Conservation (phyloP, 92 coral and sea anemone genomes). For the Pocillopora meandrina region DNA sequence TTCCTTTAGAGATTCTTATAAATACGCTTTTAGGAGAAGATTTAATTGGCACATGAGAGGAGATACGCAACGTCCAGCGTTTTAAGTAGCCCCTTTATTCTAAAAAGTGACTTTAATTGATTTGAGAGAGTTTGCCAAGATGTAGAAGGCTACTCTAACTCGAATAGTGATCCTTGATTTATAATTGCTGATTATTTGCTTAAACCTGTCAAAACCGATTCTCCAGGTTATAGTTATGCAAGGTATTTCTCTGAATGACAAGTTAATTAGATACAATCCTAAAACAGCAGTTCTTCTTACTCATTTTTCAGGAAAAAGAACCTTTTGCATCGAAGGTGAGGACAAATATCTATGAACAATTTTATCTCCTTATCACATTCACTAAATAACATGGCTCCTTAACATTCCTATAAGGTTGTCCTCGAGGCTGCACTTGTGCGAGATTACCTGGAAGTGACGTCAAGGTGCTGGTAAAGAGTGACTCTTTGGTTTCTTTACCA, state of each 20-base stretch:
- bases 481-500: neutral
- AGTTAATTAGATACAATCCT: neutral
- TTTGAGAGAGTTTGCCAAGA: no score
- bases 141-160: no score
- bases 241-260: neutral
- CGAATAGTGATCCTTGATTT: no score
- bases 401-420: slow-evolving; percentile 16
- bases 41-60: no score
- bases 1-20: no score
- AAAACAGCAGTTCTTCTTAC: neutral
- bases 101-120: no score
- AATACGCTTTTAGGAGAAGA: no score
- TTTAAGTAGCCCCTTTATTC: no score
- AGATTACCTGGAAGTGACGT: slow-evolving; percentile 22
- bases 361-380: neutral
- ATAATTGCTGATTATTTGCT: no score
- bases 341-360: neutral
- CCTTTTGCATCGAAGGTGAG: slow-evolving; percentile 7
- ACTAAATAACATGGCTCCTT: neutral
- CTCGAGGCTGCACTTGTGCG: slow-evolving; percentile 13
- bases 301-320: slow-evolving; percentile 1
- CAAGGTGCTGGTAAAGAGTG: slow-evolving; percentile 11
- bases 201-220: no score
- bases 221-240: no score
- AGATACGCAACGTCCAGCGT: no score